phyloP scores from a whole-genome alignment of 2,888 invertebrate species.

The Conomelus anceps region DNA sequence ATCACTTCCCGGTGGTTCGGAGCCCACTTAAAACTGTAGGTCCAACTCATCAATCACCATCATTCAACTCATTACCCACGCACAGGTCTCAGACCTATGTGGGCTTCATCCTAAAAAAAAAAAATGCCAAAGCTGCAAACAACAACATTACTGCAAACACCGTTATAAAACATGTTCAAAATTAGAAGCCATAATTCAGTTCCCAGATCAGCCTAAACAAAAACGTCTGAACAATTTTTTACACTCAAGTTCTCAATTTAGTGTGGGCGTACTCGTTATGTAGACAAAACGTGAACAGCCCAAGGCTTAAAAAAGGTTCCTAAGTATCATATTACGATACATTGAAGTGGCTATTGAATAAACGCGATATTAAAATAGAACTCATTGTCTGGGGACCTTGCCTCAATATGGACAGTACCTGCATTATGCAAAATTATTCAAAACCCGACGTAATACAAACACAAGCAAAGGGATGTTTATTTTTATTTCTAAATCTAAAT shows the following conservation, averaged over 20 bases:
- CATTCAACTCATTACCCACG: too few species aligned
- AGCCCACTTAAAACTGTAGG: too few species aligned
- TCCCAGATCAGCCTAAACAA: not conserved
- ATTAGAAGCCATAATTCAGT: not conserved
- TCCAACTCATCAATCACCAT: too few species aligned
- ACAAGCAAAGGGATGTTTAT: not conserved
- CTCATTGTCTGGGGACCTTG: not conserved
- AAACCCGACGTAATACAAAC: not conserved
- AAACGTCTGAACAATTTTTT: not conserved
- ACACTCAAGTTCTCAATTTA: not conserved
- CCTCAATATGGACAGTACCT: not conserved
- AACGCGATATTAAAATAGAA: not conserved
- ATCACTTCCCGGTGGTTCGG: too few species aligned
- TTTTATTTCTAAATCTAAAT: not conserved
- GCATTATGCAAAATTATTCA: not conserved
- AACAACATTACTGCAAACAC: not conserved
- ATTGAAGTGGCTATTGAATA: not conserved
- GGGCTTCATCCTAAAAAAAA: not conserved
- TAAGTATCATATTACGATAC: not conserved
- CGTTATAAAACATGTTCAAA: not conserved
- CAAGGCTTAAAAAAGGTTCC: not conserved
- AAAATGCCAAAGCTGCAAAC: not conserved
- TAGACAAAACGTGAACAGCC: not conserved
- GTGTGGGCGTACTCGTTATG: not conserved
- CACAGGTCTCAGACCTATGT: too few species aligned